Conservation (phyloP, 2,888 invertebrate genomes). For the Sesia apiformis region DNA sequence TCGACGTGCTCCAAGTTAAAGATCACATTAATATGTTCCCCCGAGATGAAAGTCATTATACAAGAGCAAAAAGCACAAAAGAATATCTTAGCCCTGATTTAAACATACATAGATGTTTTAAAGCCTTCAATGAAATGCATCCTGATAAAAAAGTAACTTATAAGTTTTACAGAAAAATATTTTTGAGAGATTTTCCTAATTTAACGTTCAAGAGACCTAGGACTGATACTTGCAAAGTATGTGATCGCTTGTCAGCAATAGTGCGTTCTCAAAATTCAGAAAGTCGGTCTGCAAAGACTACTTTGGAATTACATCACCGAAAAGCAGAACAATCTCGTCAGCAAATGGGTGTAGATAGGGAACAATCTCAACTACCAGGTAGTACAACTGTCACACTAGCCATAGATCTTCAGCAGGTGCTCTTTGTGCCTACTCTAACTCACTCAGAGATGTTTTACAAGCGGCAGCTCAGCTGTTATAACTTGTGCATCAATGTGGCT, state of each 20-base stretch:
- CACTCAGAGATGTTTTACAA: conserved; percentile 4
- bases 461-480: conserved; percentile 5
- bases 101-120: no score
- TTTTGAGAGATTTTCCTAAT: not conserved
- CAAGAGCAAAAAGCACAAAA: no score
- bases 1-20: no score
- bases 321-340: conserved; percentile 3
- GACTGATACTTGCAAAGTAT: conserved; percentile 4
- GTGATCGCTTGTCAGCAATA: conserved; percentile 3
- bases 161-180: conserved; percentile 1
- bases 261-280: conserved; percentile 1
- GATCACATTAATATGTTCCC: no score
- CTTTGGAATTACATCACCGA: conserved; percentile 3
- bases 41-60: no score
- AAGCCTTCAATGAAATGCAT: no score
- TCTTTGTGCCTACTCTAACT: conserved; percentile 3
- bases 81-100: no score
- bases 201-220: conserved; percentile 3
- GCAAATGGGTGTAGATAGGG: conserved; percentile 2
- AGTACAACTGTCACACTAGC: conserved; percentile 1
- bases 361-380: conserved; percentile 4
- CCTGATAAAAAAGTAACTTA: no score
- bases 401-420: conserved; percentile 4
- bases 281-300: conserved; percentile 2
- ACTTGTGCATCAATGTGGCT: conserved; percentile 4